Base-by-base conservation (phyloP, 2,113 vertebrate genomes). In the Strix uralensis region DNA sequence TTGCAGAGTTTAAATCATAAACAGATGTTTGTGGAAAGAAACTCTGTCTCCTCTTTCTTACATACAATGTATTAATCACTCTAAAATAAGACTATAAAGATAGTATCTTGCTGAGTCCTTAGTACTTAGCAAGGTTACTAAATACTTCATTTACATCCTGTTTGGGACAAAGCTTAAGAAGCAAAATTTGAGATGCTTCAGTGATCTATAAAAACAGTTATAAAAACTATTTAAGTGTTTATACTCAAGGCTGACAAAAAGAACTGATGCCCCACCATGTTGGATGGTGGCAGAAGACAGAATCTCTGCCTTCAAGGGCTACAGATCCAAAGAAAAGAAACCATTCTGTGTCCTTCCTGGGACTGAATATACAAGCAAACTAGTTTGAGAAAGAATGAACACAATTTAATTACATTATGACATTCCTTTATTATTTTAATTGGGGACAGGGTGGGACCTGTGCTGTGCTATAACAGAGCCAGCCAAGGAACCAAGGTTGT, bases 1-100 rank as follows among this genome's bases (percentile, higher is more conserved):
- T 95, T 92, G 81, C 70, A 97, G 78, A 52, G 80, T 86, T 96
- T 89, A 97, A 97, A 98, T 97, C 73, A 95, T 59, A 97, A 97
- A 71, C 97, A 98, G 85, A 97, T 97, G 97, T 95, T 90, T 91
- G 80, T 52, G 27, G 85, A 86, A 97, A 96, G 89, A 95, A 86
- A 54, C 58, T 40, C 62, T 81, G 26, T 63, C 63, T 94, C 83
- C 67, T 92, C 67, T 86, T 96, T 90, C 88, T 94, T 93, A 88
- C 63, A 88, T 91, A 69, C 88, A 78, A 79, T 69, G 26, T 49
- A 97, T 97, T 96, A 97, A 98, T 97, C 91, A 97, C 91, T 92
- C 95, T 91, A 94, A 92, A 94, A 92, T 71, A 91, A 94, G 70
- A 62, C 87, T 72, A 74, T 79, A 96, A 97, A 96, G 96, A 92